Percentiles rank a stretch among this genome's conserved stretches.
Conservation (phyloP, 1,140 invertebrate species). For the Aphis craccivora region DNA sequence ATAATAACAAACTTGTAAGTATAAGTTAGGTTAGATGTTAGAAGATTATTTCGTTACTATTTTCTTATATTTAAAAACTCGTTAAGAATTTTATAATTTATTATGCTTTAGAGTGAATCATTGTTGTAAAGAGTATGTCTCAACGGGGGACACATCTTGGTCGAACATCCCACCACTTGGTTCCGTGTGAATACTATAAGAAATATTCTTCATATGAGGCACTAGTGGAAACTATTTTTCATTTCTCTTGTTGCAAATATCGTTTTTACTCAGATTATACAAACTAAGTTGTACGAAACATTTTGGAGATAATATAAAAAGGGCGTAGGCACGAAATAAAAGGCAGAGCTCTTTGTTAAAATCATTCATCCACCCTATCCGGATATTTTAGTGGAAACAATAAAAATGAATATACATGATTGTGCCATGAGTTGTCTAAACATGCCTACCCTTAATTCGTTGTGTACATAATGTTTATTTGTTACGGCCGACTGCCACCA, state of each 20-base stretch:
- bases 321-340: background rate
- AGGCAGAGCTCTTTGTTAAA: background rate
- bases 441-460: background rate
- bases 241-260: background rate
- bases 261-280: background rate
- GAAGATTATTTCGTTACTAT: background rate
- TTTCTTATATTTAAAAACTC: background rate
- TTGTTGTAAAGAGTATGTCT: background rate
- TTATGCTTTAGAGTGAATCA: background rate
- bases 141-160: background rate
- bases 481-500: background rate
- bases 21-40: background rate
- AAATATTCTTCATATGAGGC: background rate
- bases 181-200: background rate
- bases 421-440: background rate
- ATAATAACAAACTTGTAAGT: background rate
- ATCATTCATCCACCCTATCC: background rate
- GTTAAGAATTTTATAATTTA: constrained; percentile 5
- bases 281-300: background rate
- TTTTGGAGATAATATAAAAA: background rate
- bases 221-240: background rate
- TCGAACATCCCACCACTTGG: background rate
- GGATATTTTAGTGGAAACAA: background rate
- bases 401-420: background rate
- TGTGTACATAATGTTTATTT: constrained; percentile 1